Conservation (phyloP, 2,888 invertebrate species). For the Alloplasta piceator region DNA sequence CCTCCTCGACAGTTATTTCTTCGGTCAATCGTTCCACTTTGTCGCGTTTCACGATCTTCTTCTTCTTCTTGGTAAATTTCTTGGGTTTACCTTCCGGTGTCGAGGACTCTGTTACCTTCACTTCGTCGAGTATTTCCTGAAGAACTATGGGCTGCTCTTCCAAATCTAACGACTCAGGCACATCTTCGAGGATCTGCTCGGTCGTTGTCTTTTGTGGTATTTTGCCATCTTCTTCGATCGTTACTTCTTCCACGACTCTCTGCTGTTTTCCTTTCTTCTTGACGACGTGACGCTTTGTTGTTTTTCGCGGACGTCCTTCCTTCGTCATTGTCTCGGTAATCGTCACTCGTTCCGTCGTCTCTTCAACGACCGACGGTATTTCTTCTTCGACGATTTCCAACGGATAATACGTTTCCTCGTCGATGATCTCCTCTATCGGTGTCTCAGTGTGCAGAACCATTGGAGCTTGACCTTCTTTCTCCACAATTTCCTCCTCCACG, state of each 20-base stretch:
- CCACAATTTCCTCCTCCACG: slow-evolving; percentile 65
- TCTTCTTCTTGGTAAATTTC: slow-evolving; percentile 80
- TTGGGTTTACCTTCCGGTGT: slow-evolving; percentile 77
- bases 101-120: slow-evolving; percentile 75
- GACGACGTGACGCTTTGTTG: slow-evolving; percentile 72
- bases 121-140: slow-evolving; percentile 76
- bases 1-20: slow-evolving; percentile 81
- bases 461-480: slow-evolving; percentile 77
- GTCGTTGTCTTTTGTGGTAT: slow-evolving; percentile 71
- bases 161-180: slow-evolving; percentile 39
- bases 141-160: slow-evolving; percentile 55
- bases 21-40: slow-evolving; percentile 77
- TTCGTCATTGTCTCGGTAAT: slow-evolving; percentile 65
- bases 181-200: slow-evolving; percentile 73
- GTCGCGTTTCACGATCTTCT: slow-evolving; percentile 76
- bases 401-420: slow-evolving; percentile 77
- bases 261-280: slow-evolving; percentile 78
- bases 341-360: slow-evolving; percentile 71
- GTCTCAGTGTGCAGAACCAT: slow-evolving; percentile 79
- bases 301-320: slow-evolving; percentile 73
- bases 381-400: slow-evolving; percentile 74
- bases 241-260: slow-evolving; percentile 67
- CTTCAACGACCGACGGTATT: slow-evolving; percentile 75
- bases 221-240: slow-evolving; percentile 82
- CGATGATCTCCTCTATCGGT: slow-evolving; percentile 73